Evolutionary conservation across 2,888 invertebrate species (phyloP).

Genomic region (Diplolepis rosae): DNA sequence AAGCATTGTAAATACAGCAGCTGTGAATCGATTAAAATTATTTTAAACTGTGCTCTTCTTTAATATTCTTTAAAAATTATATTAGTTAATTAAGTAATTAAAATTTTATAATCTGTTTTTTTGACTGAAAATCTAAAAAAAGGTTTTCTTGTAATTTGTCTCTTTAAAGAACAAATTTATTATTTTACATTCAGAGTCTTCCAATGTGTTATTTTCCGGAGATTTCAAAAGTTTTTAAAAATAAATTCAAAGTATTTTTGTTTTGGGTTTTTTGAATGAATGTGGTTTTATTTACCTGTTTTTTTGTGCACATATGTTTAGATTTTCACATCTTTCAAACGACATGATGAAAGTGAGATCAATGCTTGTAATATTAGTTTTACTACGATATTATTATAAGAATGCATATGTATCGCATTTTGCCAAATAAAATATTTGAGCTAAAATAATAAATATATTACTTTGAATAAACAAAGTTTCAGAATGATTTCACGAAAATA

Average conservation of each 20-base stretch:
- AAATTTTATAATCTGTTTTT: neutral
- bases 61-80: slow-evolving; percentile 1
- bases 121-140: too few species aligned
- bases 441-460: neutral
- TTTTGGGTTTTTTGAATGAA: slow-evolving; percentile 4
- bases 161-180: neutral
- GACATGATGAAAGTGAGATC: slow-evolving; percentile 22
- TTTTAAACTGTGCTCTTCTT: neutral
- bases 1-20: slow-evolving; percentile 19
- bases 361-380: slow-evolving; percentile 23
- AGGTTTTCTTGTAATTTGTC: too few species aligned
- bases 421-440: slow-evolving; percentile 4
- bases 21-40: slow-evolving; percentile 3
- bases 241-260: neutral
- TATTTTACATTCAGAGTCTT: neutral
- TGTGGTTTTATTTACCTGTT: slow-evolving; percentile 27
- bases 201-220: neutral
- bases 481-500: neutral
- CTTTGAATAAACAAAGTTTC: neutral
- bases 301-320: slow-evolving; percentile 11
- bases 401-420: slow-evolving; percentile 21
- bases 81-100: neutral
- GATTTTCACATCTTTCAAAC: slow-evolving; percentile 6
- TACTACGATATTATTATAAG: slow-evolving; percentile 12
- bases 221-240: neutral